Conservation (phyloP, 2,113 vertebrate genomes). For the Eublepharis macularius region DNA sequence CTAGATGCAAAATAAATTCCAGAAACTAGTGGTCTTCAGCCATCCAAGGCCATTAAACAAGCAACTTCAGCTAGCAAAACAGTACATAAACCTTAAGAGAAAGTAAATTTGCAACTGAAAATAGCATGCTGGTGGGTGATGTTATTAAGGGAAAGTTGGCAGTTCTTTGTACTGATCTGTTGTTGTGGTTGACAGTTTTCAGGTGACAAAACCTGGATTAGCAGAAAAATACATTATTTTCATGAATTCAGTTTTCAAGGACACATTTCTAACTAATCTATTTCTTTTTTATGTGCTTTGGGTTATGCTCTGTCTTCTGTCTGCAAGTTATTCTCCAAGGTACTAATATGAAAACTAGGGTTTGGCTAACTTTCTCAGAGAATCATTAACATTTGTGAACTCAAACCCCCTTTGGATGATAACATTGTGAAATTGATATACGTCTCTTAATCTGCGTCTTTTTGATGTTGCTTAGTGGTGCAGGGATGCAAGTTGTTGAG, state of each 20-base stretch:
- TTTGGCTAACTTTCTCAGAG: conserved; percentile 16
- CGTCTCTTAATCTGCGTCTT: not conserved
- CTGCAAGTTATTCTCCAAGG: conserved; percentile 41
- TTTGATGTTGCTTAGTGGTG: not conserved
- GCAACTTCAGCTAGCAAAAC: not conserved
- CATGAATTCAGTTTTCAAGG: not conserved
- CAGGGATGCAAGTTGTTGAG: not conserved
- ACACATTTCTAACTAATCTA: not conserved
- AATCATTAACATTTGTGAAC: conserved; percentile 4
- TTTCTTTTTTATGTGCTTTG: conserved; percentile 41
- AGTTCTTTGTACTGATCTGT: not conserved
- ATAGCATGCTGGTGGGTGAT: not conserved
- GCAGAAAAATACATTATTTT: not conserved
- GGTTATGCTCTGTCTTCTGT: not conserved
- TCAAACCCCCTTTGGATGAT: not conserved
- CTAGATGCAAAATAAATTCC: not conserved
- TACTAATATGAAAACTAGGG: conserved; percentile 44
- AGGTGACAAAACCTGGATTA: not conserved
- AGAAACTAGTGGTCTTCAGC: not conserved
- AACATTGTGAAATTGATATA: conserved; percentile 18
- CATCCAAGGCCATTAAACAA: not conserved
- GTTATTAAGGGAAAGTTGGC: not conserved
- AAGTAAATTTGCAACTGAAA: not conserved
- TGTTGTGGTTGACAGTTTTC: not conserved
- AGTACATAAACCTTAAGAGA: not conserved